Conservation (phyloP, 1,140 invertebrate genomes). For the Berghia stephanieae region DNA sequence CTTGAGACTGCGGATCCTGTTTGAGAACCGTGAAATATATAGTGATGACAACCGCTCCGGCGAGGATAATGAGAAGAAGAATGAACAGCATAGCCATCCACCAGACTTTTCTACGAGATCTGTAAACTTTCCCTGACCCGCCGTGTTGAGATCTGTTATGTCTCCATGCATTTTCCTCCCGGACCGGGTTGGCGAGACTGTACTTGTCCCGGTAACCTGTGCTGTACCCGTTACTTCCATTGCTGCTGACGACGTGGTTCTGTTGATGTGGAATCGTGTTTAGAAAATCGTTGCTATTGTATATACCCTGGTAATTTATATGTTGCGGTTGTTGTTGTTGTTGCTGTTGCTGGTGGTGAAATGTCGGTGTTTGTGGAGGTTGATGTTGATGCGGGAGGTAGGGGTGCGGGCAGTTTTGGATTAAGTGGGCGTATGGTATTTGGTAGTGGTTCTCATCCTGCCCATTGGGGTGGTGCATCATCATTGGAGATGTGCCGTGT, state of each 20-base stretch:
- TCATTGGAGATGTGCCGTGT: conserved; percentile 5
- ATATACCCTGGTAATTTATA: too few species aligned
- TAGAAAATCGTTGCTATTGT: too few species aligned
- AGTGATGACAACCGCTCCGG: conserved; percentile 24
- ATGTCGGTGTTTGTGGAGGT: conserved; percentile 17
- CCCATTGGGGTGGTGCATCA: not conserved
- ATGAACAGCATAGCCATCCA: conserved; percentile 27
- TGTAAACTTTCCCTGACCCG: conserved; percentile 33
- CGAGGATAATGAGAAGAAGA: conserved; percentile 24
- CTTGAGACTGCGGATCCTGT: conserved; percentile 2
- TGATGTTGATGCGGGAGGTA: conserved; percentile 32
- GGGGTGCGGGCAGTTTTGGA: conserved; percentile 1
- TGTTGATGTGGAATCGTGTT: conserved; percentile 19
- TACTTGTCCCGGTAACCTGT: conserved; percentile 33
- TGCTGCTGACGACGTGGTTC: conserved; percentile 10
- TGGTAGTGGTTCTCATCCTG: conserved; percentile 30
- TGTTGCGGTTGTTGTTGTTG: conserved; percentile 16
- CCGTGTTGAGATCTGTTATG: conserved; percentile 8
- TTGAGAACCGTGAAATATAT: conserved; percentile 35
- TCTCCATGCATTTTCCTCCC: not conserved
- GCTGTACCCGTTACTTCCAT: too few species aligned
- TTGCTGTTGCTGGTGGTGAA: conserved; percentile 19
- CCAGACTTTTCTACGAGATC: conserved; percentile 26
- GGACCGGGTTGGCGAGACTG: conserved; percentile 18
- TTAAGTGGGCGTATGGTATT: conserved; percentile 26